A percentile compares a stretch with the other conserved stretches of the same genome.
Evolutionary conservation across 37 sponge, comb jelly and placozoan species (phyloP).

Genomic region (Halisarca cf. caerulea): DNA sequence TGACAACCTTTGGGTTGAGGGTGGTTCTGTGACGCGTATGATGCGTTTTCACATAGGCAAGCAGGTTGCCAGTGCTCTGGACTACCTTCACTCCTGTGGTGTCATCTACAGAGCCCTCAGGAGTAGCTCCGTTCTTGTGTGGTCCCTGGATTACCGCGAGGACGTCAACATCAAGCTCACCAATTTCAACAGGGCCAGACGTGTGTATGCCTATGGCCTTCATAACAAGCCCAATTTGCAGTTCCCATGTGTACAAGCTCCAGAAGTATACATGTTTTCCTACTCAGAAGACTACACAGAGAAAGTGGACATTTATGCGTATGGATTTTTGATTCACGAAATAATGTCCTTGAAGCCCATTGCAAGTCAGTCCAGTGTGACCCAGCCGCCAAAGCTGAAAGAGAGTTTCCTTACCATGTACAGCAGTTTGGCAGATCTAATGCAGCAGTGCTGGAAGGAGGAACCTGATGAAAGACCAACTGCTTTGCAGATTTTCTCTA

Average conservation of each 20-base stretch:
- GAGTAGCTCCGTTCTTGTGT: constrained; percentile 70
- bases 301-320: constrained; percentile 80
- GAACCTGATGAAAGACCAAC: constrained; percentile 45
- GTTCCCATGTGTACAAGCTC: constrained; percentile 51
- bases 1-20: constrained; percentile 67
- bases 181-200: constrained; percentile 68
- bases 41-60: constrained; percentile 69
- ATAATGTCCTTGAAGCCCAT: constrained; percentile 52
- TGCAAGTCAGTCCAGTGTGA: constrained; percentile 14
- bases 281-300: constrained; percentile 79
- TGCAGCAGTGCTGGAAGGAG: constrained; percentile 79
- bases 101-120: constrained; percentile 76
- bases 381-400: constrained; percentile 60
- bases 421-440: constrained; percentile 51
- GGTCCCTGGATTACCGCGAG: constrained; percentile 69
- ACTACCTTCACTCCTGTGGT: constrained; percentile 56
- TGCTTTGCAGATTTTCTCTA: constrained; percentile 26
- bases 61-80: constrained; percentile 69
- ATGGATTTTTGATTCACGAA: constrained; percentile 77
- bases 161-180: constrained; percentile 69
- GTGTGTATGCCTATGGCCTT: constrained; percentile 55
- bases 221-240: constrained; percentile 35
- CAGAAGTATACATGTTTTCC: constrained; percentile 66
- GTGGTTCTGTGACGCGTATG: constrained; percentile 54
- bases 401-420: constrained; percentile 49